Evolutionary conservation across 2,888 invertebrate genomes (phyloP), one percentile per base, ranked within the genome.

Genomic region (Ernsta delagoae): DNA sequence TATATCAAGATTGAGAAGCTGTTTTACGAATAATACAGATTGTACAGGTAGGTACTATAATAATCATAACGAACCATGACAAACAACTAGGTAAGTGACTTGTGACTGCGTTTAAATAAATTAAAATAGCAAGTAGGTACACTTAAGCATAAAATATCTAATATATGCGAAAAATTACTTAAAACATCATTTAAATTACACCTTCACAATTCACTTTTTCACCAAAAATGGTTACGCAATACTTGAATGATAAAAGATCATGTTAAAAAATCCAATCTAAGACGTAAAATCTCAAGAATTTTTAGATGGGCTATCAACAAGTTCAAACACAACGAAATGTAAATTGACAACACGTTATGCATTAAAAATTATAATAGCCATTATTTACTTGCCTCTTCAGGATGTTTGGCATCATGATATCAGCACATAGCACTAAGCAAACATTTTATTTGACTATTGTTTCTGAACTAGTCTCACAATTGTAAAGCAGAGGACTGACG

Each of bases 341-440:
- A 12, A 61, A 48, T 36, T 48, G 11, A 62, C 53, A 12, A 61
- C 48, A 59, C n/a, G 6, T 36, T n/a, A n/a, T 3, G 11, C 5
- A 43, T 43, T 11, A 56, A 64, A 61, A 56, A 9, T 54, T 36
- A 36, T 34, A 31, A 41, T 7, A 34, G 5, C 31, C 31, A 57
- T 24, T 39, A 39, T 41, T 60, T 43, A 11, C 66, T 79, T 80
- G 88, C 90, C 90, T 87, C 82, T 88, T 89, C 9, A 88, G 74
- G 65, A 85, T 74, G 78, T 82, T 87, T 64, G 85, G 83, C 89
- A 89, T 90, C 53, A 70, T 70, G 59, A 53, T 70, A 61, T 67
- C 45, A 43, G 34, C 70, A 69, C 69, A 71, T 76, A 50, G 16
- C 76, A 77, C 66, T 66, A 66, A 74, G 72, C 73, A 76, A 74